These are phyloP conservation scores for Anhinga rufa DNA, from an alignment of 2,113 vertebrate species.

Conservation along the genomic window DNA sequence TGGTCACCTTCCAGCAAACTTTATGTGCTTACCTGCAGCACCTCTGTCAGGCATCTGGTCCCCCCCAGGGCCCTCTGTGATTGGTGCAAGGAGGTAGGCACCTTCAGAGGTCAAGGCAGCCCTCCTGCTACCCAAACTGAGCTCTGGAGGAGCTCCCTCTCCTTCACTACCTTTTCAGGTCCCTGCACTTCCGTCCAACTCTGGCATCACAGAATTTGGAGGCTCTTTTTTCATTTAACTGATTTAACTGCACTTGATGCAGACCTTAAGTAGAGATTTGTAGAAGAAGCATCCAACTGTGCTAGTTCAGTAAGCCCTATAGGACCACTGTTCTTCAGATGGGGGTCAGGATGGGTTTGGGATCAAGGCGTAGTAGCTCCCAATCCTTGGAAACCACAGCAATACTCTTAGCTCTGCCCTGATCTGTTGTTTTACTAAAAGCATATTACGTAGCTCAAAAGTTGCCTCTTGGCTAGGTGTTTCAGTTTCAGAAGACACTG, in stretches of 20 bases:
- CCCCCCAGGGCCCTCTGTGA: not conserved
- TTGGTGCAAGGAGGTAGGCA: accelerated
- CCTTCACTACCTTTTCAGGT: not conserved
- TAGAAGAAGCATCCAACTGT: not conserved
- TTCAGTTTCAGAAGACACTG: not conserved
- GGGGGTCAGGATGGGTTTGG: not conserved
- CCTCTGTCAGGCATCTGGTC: accelerated
- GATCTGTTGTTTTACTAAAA: not conserved
- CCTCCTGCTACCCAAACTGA: not conserved
- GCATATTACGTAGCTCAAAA: not conserved
- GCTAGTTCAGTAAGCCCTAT: not conserved
- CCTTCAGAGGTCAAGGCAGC: not conserved
- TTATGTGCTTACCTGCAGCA: not conserved
- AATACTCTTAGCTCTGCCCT: not conserved
- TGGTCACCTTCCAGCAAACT: not conserved
- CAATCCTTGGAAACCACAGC: not conserved
- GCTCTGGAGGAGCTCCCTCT: not conserved
- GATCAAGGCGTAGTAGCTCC: not conserved
- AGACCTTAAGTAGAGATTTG: not conserved
- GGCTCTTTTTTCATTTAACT: not conserved
- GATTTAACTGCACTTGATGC: not conserved
- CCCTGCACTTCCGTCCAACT: not conserved
- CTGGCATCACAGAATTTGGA: not conserved
- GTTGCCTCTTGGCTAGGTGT: not conserved
- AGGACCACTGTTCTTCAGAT: not conserved